Conservation (phyloP, 2,888 invertebrate genomes). For the Pseudolycoriella hygida region DNA sequence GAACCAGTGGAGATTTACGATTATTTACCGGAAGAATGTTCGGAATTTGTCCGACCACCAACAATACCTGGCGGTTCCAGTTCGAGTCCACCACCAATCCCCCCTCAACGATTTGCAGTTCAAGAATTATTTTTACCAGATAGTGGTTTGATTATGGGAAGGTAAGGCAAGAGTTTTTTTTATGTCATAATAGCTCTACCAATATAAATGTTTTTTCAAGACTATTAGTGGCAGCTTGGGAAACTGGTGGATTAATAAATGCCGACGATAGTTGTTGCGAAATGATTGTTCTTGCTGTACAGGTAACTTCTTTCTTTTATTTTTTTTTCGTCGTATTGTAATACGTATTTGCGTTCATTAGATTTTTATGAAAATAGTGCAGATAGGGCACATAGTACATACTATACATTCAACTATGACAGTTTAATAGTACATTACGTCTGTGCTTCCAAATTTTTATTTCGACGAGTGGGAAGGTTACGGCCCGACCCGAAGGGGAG, state of each 20-base stretch:
- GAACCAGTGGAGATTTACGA: constrained; percentile 42
- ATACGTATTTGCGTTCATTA: too few relatives aligned
- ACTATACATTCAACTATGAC: too few relatives aligned
- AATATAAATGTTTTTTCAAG: too few relatives aligned
- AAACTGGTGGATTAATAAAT: constrained; percentile 69
- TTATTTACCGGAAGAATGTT: constrained; percentile 33
- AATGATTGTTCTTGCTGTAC: constrained; percentile 63
- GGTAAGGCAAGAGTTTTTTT: too few relatives aligned
- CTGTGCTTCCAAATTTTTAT: too few relatives aligned
- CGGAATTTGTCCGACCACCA: constrained; percentile 20
- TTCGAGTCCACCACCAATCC: constrained; percentile 16
- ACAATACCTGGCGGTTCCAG: not conserved
- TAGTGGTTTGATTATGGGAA: constrained; percentile 60
- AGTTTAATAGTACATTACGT: too few relatives aligned
- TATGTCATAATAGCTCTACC: too few relatives aligned
- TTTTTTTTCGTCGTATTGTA: not conserved
- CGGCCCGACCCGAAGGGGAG: too few relatives aligned
- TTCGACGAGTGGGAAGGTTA: too few relatives aligned
- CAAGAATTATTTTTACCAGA: constrained; percentile 73
- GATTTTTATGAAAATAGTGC: too few relatives aligned
- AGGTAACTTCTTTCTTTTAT: constrained; percentile 27
- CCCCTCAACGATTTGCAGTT: constrained; percentile 36
- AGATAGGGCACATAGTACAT: too few relatives aligned
- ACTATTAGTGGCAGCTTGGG: constrained; percentile 77
- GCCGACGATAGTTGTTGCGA: constrained; percentile 71